Base-by-base conservation (phyloP, 2,888 invertebrate genomes). In the Epinotia bilunana region DNA sequence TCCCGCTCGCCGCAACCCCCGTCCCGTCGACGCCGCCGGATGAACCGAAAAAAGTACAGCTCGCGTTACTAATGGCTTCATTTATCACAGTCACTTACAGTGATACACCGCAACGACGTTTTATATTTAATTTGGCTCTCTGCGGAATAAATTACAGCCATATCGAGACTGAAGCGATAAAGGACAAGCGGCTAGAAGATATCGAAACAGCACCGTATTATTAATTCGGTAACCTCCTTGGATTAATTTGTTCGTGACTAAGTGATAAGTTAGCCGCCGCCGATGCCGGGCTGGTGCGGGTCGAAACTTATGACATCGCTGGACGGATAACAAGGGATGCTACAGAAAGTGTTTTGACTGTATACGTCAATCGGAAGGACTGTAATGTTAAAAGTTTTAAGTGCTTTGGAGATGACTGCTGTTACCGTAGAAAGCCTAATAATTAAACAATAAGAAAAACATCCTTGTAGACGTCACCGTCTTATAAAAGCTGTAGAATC, bases 1-100 rank as follows among this genome's bases (percentile, higher is more conserved):
- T 88, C 89, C 86, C 88, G 88, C 88, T 89, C 89, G 88, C 90
- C 90, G 84, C 89, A 90, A 87, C 89, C 90, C 91, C 88, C 88
- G 84, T 88, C 88, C 88, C 89, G 90, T 87, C 87, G 90, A 86
- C 91, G 90, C 88, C 88, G 90, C 88, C 91, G 92, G 92, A 93
- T 92, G 90, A 92, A 93, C 93, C 93, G 89, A 93, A 93, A 93
- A 93, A 94, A 93, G 90, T 92, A 91, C 89, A 90, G 91, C 93
- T 93, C 93, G 91, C 92, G 90, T 93, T 93, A 92, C 94, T 93
- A 93, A 94, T 94, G 93, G 92, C 91, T 92, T 91, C 93, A 94
- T 94, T 93, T 93, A 92, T 94, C 94, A 93, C 91, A 93, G 93
- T 92, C 94, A 91, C 93, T 92, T 92, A 92, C 94, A 93, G 90